These are phyloP conservation scores for Amphiprion percula DNA, from an alignment of 2,113 vertebrate genomes.

Conservation along the genomic window DNA sequence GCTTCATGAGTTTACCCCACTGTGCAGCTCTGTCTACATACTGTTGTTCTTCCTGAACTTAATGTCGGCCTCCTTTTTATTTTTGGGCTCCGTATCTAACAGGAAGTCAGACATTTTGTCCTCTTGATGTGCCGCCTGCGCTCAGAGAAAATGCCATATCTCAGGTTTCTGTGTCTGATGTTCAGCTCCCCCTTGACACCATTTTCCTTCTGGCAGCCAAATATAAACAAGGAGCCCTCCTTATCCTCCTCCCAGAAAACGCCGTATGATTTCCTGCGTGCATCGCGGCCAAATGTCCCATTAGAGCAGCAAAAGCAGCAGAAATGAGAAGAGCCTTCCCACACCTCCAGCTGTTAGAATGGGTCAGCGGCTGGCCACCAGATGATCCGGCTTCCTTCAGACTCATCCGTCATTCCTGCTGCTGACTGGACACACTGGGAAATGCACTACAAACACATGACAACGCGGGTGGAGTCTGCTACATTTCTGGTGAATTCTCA, in stretches of 20 bases:
- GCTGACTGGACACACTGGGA: conserved; percentile 43
- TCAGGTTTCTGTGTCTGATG: conserved; percentile 67
- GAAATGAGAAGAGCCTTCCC: conserved; percentile 46
- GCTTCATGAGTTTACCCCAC: background rate
- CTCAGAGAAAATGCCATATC: conserved; percentile 56
- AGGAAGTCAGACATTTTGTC: conserved; percentile 58
- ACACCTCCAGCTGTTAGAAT: conserved; percentile 51
- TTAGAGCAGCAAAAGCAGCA: conserved; percentile 58
- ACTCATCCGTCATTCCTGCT: conserved; percentile 56
- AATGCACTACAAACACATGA: conserved; percentile 20
- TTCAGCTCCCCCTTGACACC: conserved; percentile 60
- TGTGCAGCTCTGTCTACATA: background rate
- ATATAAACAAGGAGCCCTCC: conserved; percentile 71
- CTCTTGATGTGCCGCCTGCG: conserved; percentile 11
- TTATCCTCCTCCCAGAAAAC: conserved; percentile 52
- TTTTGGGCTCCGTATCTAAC: conserved; percentile 8
- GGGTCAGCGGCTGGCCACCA: conserved; percentile 65
- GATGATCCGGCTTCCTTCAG: conserved; percentile 49
- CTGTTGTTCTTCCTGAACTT: conserved; percentile 36
- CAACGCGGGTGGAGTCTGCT: conserved; percentile 38
- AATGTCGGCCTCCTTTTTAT: conserved; percentile 33
- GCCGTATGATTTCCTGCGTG: conserved; percentile 70
- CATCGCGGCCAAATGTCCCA: conserved; percentile 70
- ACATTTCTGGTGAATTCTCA: conserved; percentile 21
- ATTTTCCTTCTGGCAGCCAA: conserved; percentile 74